Conservation (phyloP, 2,113 vertebrate species). For the Scomber japonicus region DNA sequence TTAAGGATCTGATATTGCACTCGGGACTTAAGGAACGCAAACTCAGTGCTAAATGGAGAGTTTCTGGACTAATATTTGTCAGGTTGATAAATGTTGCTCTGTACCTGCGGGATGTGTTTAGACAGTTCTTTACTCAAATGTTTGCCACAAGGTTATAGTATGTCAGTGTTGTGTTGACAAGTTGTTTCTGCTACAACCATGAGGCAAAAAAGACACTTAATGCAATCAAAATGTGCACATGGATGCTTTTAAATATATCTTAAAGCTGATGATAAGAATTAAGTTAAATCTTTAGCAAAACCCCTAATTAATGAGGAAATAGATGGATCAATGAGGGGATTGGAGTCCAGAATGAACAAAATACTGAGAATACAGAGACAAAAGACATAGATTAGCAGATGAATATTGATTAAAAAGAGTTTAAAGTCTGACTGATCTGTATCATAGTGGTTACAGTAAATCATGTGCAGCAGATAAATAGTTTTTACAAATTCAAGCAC, state of each 20-base stretch:
- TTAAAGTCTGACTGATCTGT: slow-evolving; percentile 30
- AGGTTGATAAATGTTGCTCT: not conserved
- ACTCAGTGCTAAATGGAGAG: too few relatives aligned
- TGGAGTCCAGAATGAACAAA: not conserved
- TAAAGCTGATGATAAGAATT: not conserved
- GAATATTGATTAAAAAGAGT: not conserved
- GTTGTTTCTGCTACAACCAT: too few relatives aligned
- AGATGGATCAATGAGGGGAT: not conserved
- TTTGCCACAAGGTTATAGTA: not conserved
- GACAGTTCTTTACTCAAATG: not conserved
- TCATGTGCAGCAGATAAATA: slow-evolving; percentile 38
- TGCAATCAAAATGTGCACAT: not conserved
- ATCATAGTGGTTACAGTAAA: slow-evolving; percentile 45
- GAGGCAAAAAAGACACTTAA: too few relatives aligned
- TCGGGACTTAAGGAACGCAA: not conserved
- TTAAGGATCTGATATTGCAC: not conserved
- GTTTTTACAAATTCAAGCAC: slow-evolving; percentile 19
- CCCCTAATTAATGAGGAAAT: not conserved
- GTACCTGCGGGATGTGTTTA: not conserved
- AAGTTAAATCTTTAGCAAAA: not conserved
- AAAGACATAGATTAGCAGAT: not conserved
- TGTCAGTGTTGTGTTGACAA: not conserved
- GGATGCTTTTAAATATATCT: not conserved
- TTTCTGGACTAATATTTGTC: not conserved
- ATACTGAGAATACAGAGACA: not conserved